A percentile compares a stretch with the other conserved stretches of the same genome.
These are phyloP conservation scores for Megathymus violae DNA, from an alignment of 1,140 invertebrate species.

Conservation along the genomic window DNA sequence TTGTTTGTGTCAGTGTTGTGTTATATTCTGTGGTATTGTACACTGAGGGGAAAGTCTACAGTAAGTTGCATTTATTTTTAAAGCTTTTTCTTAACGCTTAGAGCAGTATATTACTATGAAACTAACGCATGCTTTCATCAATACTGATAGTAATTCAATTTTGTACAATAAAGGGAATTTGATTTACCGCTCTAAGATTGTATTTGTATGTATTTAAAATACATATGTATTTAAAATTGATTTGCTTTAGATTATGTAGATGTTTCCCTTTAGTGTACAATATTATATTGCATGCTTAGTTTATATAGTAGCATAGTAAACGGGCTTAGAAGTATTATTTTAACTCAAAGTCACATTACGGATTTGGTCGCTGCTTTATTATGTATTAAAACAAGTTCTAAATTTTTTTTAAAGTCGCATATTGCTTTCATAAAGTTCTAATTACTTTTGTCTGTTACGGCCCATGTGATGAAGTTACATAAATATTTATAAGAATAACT, in stretches of 20 bases:
- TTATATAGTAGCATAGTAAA: slow-evolving; percentile 25
- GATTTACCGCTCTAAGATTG: slow-evolving; percentile 73
- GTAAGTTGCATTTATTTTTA: slow-evolving; percentile 63
- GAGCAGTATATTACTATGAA: slow-evolving; percentile 61
- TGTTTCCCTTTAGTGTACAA: slow-evolving; percentile 84
- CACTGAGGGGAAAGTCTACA: slow-evolving; percentile 74
- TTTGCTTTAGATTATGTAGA: slow-evolving; percentile 41
- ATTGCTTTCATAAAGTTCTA: too few relatives aligned
- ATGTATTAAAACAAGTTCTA: too few relatives aligned
- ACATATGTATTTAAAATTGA: slow-evolving; percentile 36
- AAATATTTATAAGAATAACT: too few relatives aligned
- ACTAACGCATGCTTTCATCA: slow-evolving; percentile 44
- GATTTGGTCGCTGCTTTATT: too few relatives aligned
- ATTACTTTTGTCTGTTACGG: too few relatives aligned
- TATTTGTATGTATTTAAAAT: too few relatives aligned
- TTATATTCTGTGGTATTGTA: slow-evolving; percentile 62
- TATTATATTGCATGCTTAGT: slow-evolving; percentile 70
- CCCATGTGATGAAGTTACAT: too few relatives aligned
- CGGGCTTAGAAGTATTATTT: too few relatives aligned
- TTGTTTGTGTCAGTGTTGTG: slow-evolving; percentile 39
- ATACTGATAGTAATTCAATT: slow-evolving; percentile 37
- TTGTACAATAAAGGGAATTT: slow-evolving; percentile 80
- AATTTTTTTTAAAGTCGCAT: too few relatives aligned
- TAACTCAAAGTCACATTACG: too few relatives aligned
- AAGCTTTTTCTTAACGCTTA: slow-evolving; percentile 69